These are phyloP conservation scores for Mobula birostris DNA, from an alignment of 2,113 vertebrate species.

Conservation along the genomic window DNA sequence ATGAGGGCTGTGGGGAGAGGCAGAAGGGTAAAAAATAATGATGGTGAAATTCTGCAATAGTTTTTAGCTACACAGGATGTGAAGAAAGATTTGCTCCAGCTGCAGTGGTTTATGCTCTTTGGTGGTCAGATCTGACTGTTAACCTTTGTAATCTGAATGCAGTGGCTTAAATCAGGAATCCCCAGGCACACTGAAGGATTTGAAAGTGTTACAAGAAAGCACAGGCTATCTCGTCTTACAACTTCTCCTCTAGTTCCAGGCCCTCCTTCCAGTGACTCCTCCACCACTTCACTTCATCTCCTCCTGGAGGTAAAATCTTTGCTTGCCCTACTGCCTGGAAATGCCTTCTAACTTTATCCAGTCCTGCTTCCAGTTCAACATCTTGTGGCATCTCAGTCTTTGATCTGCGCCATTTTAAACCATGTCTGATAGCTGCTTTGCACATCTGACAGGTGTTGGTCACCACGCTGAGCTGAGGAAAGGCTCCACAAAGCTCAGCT, in stretches of 20 bases:
- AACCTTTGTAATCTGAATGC: not conserved
- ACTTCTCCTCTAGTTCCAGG: not conserved
- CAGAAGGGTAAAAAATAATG: not conserved
- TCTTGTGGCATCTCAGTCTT: not conserved
- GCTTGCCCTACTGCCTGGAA: not conserved
- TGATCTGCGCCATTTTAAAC: not conserved
- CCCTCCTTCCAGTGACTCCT: not conserved
- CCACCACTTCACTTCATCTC: not conserved
- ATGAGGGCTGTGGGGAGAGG: not conserved
- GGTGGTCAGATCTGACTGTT: not conserved
- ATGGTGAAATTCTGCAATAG: not conserved
- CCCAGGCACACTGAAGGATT: not conserved
- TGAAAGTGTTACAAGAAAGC: not conserved
- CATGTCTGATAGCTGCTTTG: not conserved
- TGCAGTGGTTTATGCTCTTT: conserved; percentile 1
- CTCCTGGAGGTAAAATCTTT: no score
- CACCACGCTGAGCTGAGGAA: not conserved
- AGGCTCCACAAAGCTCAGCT: not conserved
- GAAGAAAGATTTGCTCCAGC: not conserved
- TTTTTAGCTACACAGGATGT: not conserved
- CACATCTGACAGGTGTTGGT: not conserved
- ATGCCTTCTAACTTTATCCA: not conserved
- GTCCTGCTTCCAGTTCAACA: not conserved
- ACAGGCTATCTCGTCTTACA: no score
- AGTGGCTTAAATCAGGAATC: not conserved